Percentiles rank a stretch among this genome's conserved stretches.
These are phyloP conservation scores for Heliopora coerulea DNA, from an alignment of 92 coral and sea anemone species.

Conservation along the genomic window DNA sequence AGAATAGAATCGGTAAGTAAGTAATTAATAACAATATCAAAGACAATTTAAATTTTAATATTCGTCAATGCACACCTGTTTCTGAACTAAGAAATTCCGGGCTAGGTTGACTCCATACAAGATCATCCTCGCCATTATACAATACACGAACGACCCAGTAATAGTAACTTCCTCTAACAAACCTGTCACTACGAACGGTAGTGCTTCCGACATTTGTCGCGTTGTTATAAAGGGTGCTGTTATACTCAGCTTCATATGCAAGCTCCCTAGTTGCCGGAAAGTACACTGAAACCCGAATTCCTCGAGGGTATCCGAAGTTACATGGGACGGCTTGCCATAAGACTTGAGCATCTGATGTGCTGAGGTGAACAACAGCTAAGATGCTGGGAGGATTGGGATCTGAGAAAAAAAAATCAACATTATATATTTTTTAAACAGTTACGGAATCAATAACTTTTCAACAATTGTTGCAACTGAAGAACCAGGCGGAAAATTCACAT, in stretches of 20 bases:
- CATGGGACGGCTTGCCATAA: slow-evolving; percentile 21
- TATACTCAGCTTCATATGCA: neutral
- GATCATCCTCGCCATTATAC: neutral
- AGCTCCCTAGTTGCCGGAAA: neutral
- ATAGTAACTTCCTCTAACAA: neutral
- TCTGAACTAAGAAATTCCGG: neutral
- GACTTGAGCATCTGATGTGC: neutral
- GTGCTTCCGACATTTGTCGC: neutral
- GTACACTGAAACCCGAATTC: neutral
- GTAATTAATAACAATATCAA: too few species aligned
- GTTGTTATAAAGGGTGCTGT: neutral
- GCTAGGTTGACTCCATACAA: slow-evolving; percentile 13
- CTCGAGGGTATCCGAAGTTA: slow-evolving; percentile 5
- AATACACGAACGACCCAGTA: slow-evolving; percentile 4
- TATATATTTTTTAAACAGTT: too few species aligned
- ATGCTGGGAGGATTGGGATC: slow-evolving; percentile 27
- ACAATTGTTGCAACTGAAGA: too few species aligned
- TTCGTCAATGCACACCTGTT: neutral
- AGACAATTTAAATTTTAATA: too few species aligned
- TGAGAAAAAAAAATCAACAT: neutral
- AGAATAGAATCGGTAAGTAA: too few species aligned
- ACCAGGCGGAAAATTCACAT: too few species aligned
- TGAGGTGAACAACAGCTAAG: neutral
- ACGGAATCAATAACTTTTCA: too few species aligned
- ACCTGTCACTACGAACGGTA: neutral